Percentiles rank a stretch among this genome's conserved stretches.
Evolutionary conservation across 2,888 invertebrate species (phyloP).

Genomic region (Apeira syringaria): DNA sequence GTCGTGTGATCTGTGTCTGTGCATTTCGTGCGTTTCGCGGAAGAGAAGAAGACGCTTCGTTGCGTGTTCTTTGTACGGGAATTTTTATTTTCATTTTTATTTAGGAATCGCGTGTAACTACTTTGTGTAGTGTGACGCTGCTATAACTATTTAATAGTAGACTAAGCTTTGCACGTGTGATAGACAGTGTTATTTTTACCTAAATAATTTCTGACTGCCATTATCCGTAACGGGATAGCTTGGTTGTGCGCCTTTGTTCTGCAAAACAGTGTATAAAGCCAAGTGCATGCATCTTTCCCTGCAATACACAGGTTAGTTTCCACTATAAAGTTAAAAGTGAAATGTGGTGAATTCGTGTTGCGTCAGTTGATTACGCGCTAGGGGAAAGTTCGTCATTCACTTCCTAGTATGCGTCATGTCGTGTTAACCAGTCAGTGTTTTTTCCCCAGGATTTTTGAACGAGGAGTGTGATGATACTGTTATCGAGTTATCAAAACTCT

Average conservation of each 20-base stretch:
- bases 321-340: slow-evolving; percentile 16
- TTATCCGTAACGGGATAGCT: slow-evolving; percentile 83
- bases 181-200: slow-evolving; percentile 52
- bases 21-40: slow-evolving; percentile 58
- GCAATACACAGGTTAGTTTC: slow-evolving; percentile 79
- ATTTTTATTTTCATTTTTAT: slow-evolving; percentile 77
- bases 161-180: slow-evolving; percentile 50
- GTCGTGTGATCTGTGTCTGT: slow-evolving; percentile 1
- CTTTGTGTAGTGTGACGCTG: slow-evolving; percentile 54
- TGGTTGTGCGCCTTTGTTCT: slow-evolving; percentile 78
- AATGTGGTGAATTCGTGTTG: slow-evolving; percentile 34
- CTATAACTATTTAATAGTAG: slow-evolving; percentile 61
- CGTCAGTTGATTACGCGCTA: slow-evolving; percentile 58
- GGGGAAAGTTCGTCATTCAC: slow-evolving; percentile 74
- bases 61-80: slow-evolving; percentile 65
- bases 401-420: slow-evolving; percentile 71
- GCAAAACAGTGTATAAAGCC: slow-evolving; percentile 77
- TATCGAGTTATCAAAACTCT: slow-evolving; percentile 79
- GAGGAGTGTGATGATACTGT: slow-evolving; percentile 83
- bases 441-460: slow-evolving; percentile 77
- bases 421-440: slow-evolving; percentile 34
- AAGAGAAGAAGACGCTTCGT: slow-evolving; percentile 72
- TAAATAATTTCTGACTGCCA: slow-evolving; percentile 66
- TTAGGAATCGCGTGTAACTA: slow-evolving; percentile 53
- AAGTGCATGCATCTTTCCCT: slow-evolving; percentile 84